A percentile compares a stretch with the other conserved stretches of the same genome.
Evolutionary conservation across 2,113 vertebrate genomes (phyloP).

Genomic region (Vulpes ferrilata): DNA sequence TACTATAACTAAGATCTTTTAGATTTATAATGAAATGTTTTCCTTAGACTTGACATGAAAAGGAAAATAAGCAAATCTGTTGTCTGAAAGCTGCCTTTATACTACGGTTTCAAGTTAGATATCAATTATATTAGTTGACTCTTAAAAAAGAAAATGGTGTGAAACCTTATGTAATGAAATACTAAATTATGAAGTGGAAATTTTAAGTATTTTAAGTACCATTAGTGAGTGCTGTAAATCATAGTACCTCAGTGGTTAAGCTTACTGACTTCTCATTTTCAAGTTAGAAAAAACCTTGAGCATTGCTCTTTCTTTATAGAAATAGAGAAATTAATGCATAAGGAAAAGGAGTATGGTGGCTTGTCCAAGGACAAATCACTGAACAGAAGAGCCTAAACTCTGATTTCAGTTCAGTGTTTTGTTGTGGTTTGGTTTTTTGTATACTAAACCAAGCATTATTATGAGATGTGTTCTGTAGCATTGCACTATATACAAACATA

Average conservation of each 20-base stretch:
- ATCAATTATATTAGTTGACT: neutral
- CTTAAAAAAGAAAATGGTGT: neutral
- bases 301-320: neutral
- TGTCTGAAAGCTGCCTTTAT: neutral
- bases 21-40: constrained; percentile 31
- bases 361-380: neutral
- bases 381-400: neutral
- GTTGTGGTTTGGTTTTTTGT: constrained; percentile 5
- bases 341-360: neutral
- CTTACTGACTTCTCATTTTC: constrained; percentile 17
- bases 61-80: constrained; percentile 20
- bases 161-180: neutral
- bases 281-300: neutral
- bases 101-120: neutral
- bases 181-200: neutral
- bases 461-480: neutral
- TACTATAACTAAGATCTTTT: constrained; percentile 12
- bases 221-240: neutral
- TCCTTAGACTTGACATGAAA: constrained; percentile 19
- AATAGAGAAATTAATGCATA: neutral
- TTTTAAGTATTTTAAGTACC: neutral
- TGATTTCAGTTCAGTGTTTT: neutral
- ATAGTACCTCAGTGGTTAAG: neutral
- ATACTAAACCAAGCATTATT: neutral
- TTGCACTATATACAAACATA: neutral